phyloP scores from a whole-genome alignment of 1,140 invertebrate species.

The Teleogryllus occipitalis region DNA sequence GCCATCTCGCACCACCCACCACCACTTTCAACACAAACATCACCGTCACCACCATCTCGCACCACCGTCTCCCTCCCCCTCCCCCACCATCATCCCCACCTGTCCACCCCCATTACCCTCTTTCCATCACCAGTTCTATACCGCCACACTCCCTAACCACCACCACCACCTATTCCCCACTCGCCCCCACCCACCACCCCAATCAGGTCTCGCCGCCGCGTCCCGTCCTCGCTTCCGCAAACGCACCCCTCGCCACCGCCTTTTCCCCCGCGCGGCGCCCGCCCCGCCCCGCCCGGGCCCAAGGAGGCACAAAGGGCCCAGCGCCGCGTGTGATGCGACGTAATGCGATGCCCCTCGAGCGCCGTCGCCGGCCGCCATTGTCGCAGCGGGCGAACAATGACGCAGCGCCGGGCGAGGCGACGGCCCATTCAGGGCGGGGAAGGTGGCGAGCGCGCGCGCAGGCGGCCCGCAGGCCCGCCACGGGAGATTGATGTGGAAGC shows the following conservation, averaged over 20 bases:
- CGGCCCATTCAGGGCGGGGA: background rate
- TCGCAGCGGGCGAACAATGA: background rate
- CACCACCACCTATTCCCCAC: no score
- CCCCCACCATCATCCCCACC: background rate
- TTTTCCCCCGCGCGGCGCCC: background rate
- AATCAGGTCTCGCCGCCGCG: no score
- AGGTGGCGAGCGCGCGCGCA: background rate
- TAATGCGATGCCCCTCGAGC: slow-evolving; percentile 16
- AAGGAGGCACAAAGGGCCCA: slow-evolving; percentile 15
- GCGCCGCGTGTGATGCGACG: slow-evolving; percentile 17
- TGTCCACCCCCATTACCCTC: background rate
- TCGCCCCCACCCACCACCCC: no score
- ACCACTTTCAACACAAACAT: background rate
- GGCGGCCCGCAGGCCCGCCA: background rate
- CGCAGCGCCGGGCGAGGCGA: background rate
- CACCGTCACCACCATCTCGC: background rate
- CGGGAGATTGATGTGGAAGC: background rate
- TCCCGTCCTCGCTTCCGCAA: no score
- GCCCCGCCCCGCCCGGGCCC: background rate
- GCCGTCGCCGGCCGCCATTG: slow-evolving; percentile 8
- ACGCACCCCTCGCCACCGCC: background rate
- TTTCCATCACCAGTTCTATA: background rate
- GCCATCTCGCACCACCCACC: background rate
- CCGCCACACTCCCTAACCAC: no score
- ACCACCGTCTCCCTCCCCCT: background rate